Base-by-base conservation (phyloP, 2,888 invertebrate genomes). In the Lasioglossum malachurum region DNA sequence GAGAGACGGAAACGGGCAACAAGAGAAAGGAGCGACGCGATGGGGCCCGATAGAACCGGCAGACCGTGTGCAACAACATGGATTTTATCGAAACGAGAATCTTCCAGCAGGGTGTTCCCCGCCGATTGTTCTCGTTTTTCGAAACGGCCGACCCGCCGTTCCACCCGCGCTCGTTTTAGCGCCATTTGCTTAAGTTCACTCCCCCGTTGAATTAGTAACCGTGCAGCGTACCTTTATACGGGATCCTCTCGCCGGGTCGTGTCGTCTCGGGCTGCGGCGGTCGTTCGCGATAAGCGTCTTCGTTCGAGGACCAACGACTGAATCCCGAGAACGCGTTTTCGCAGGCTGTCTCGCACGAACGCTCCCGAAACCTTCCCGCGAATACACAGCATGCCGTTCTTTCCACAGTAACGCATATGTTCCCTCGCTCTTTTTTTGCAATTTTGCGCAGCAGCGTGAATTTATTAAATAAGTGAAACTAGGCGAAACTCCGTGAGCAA, bases 41-140 rank as follows among this genome's bases (percentile, higher is more conserved):
- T 23, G 53, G 10, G 23, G 23, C 57, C 35, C 79, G 64, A 84
- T 88, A 81, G 83, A 75, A 60, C 53, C 46, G 74, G 46, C 71
- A 82, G 53, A 53, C 75, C 60, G 69, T 53, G 71, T 75, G 79
- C 75, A 81, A 81, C 78, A 73, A 35, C 44, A 27, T 19, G 60
- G 14, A 23, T 64, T 82, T 64, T 73, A 83, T 88, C 79, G 79
- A 57, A 82, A 85, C 78, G 80, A 80, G 87, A 80, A 87, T 84
- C 75, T 74, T 19, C 57, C 41, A n/a, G 64, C 64, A 23, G 23
- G 23, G 23, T 53, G 35, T 88, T 75, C 14, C 27, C 27, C 60
- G 14, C 60, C 71, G 82, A 89, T 82, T 85, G 82, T 83, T 71
- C 78, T 76, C 76, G 64, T 85, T 85, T 78, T 76, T 53, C 75